These are phyloP conservation scores for Ormyrus pomaceus DNA, from an alignment of 2,888 invertebrate species.

Conservation along the genomic window DNA sequence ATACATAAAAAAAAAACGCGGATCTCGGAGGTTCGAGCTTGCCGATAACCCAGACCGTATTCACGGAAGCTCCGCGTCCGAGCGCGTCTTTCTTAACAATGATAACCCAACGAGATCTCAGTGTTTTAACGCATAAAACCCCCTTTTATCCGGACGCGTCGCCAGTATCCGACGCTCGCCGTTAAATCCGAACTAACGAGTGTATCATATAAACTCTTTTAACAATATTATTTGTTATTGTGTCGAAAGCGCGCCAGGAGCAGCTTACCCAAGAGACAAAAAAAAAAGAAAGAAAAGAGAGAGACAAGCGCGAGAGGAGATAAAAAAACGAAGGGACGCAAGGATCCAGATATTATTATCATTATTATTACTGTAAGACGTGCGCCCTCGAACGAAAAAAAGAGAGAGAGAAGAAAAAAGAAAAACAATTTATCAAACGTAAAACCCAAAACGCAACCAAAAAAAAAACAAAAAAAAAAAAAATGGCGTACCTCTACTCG, in stretches of 20 bases:
- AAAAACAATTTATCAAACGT: constrained; percentile 15
- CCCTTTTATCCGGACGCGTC: neutral
- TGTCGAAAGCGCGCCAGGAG: constrained; percentile 53
- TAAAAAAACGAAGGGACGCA: constrained; percentile 10
- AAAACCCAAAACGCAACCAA: constrained; percentile 10
- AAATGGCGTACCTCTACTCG: constrained; percentile 68
- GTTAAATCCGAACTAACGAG: constrained; percentile 62
- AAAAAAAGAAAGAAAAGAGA: neutral
- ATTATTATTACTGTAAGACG: constrained; percentile 27
- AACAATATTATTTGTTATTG: constrained; percentile 68
- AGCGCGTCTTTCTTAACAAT: no score
- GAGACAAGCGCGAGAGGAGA: neutral
- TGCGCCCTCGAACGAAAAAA: constrained; percentile 1
- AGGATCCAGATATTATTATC: neutral
- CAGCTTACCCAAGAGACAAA: constrained; percentile 30
- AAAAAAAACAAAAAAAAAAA: constrained; percentile 44
- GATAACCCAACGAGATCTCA: neutral
- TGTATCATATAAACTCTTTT: constrained; percentile 72
- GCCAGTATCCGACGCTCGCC: constrained; percentile 41
- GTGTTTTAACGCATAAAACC: neutral
- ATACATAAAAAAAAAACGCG: no score
- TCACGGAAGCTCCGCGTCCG: no score
- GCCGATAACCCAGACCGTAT: no score
- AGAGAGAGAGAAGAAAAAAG: neutral
- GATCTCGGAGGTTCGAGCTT: no score